Conservation (phyloP, 2,888 invertebrate species). For the Parthenolecanium corni region DNA sequence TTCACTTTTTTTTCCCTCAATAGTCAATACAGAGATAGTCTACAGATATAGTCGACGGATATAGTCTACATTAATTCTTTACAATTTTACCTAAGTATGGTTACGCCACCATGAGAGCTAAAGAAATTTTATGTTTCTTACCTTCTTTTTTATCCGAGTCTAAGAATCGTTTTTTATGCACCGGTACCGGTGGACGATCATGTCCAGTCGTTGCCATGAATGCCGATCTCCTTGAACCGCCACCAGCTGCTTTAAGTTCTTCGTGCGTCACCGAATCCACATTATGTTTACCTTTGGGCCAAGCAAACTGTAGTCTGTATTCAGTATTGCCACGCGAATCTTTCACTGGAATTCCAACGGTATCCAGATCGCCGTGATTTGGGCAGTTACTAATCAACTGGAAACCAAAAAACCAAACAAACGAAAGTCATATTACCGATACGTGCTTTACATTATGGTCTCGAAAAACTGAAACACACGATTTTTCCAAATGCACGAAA, state of each 20-base stretch:
- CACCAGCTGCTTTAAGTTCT: conserved; percentile 45
- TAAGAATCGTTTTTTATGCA: conserved; percentile 40
- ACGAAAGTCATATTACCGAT: too few species aligned
- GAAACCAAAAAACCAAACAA: background rate
- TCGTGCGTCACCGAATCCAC: conserved; percentile 39
- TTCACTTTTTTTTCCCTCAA: too few species aligned
- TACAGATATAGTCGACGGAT: too few species aligned
- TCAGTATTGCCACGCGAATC: conserved; percentile 47
- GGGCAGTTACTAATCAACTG: conserved; percentile 18
- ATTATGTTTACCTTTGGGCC: conserved; percentile 48
- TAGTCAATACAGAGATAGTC: too few species aligned
- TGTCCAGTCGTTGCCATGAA: conserved; percentile 41
- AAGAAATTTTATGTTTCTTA: conserved; percentile 32
- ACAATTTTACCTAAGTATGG: too few species aligned
- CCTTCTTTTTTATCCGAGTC: conserved; percentile 41
- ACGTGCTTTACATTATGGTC: too few species aligned
- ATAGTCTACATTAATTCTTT: too few species aligned
- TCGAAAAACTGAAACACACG: too few species aligned
- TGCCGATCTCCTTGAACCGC: conserved; percentile 31
- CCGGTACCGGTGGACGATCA: conserved; percentile 63
- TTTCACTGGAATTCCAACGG: conserved; percentile 32
- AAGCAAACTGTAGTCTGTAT: conserved; percentile 80
- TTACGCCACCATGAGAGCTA: too few species aligned
- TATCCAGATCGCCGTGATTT: conserved; percentile 40
- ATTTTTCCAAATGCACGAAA: background rate